These are phyloP conservation scores for Oligia strigilis DNA, from an alignment of 2,888 invertebrate genomes.

Conservation along the genomic window DNA sequence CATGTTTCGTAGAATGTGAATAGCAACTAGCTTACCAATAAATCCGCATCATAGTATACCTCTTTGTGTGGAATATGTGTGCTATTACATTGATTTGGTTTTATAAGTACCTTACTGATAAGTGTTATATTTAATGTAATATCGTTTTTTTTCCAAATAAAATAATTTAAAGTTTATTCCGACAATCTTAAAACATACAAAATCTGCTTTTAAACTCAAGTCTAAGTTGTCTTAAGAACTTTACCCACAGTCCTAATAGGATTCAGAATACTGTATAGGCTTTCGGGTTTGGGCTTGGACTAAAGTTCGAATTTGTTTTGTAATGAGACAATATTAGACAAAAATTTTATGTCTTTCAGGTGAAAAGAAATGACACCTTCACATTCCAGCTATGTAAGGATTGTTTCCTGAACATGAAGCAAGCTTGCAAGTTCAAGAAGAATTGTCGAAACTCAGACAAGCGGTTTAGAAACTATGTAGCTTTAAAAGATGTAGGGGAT, in stretches of 20 bases:
- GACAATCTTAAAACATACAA: neutral
- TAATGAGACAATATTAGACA: neutral
- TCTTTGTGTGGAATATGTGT: no score
- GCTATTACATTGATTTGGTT: no score
- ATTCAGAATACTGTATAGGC: neutral
- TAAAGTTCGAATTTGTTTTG: neutral
- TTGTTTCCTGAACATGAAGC: conserved; percentile 83
- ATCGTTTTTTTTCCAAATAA: no score
- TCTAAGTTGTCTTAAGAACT: neutral
- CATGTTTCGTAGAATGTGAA: no score
- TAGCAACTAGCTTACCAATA: no score
- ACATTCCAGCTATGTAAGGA: conserved; percentile 86
- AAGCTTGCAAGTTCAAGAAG: conserved; percentile 86
- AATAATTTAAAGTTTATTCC: neutral
- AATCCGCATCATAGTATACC: no score
- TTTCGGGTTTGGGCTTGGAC: neutral
- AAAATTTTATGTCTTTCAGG: conserved; percentile 72
- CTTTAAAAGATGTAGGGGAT: conserved; percentile 77
- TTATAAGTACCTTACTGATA: no score
- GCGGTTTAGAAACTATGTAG: conserved; percentile 79
- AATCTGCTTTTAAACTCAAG: neutral
- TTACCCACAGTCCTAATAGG: neutral
- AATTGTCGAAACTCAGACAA: conserved; percentile 85
- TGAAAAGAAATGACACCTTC: conserved; percentile 83
- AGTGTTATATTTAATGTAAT: no score